Evolutionary conservation across 1,140 invertebrate species (phyloP).

Genomic region (Drepana arcuata): DNA sequence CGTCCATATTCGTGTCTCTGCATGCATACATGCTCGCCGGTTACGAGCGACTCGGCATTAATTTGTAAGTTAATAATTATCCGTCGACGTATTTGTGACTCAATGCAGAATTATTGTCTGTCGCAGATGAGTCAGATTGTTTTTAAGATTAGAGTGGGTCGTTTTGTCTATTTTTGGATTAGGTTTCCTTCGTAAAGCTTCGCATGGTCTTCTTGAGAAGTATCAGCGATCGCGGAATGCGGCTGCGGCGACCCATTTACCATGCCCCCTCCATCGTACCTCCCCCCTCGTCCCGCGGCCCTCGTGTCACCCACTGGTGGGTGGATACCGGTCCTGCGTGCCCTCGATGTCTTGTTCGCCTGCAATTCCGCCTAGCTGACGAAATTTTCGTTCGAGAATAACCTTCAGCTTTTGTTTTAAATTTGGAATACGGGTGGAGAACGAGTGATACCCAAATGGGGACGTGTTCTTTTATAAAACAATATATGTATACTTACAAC

Average conservation of each 20-base stretch:
- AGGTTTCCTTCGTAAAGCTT: no score
- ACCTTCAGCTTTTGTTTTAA: slow-evolving; percentile 6
- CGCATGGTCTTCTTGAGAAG: slow-evolving; percentile 24
- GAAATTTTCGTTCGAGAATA: slow-evolving; percentile 16
- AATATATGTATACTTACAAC: no score
- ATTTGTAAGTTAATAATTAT: no score
- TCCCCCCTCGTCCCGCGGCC: slow-evolving; percentile 10
- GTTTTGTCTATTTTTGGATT: not conserved
- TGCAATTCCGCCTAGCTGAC: slow-evolving; percentile 52
- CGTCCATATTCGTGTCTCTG: no score
- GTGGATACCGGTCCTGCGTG: slow-evolving; percentile 44
- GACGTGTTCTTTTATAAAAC: no score
- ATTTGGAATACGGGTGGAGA: no score
- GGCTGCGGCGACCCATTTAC: slow-evolving; percentile 47
- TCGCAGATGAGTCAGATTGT: no score
- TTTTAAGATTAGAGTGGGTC: not conserved
- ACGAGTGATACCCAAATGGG: no score
- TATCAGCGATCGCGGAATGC: slow-evolving; percentile 44
- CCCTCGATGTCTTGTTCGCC: slow-evolving; percentile 45
- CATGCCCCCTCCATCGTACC: slow-evolving; percentile 12
- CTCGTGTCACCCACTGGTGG: slow-evolving; percentile 7
- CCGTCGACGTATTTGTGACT: no score
- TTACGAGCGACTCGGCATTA: no score
- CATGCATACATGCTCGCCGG: no score
- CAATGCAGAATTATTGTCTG: no score